Base-by-base conservation (phyloP, 2,888 invertebrate genomes). In the Allolobophora icterica region DNA sequence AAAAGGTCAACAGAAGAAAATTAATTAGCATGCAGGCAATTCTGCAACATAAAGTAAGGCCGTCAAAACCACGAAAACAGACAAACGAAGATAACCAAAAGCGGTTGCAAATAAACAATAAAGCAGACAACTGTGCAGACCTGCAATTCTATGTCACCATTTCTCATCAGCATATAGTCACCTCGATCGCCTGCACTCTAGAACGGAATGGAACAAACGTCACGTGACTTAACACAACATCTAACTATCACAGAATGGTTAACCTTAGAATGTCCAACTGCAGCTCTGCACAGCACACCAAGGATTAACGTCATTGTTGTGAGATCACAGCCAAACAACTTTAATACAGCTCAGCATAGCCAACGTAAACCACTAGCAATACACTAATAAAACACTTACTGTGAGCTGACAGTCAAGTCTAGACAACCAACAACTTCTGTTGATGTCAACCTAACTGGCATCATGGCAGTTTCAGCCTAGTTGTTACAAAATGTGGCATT, bases 101-200 rank as follows among this genome's bases (percentile, higher is more conserved):
- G 52, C n/a, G n/a, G 71, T 17, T 8, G 71, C 30, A 71, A 71
- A 71, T 71, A 71, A 71, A 71, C 71, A 71, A 71, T n/a, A 71
- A 71, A n/a, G n/a, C 71, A 71, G n/a, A 71, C 71, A 71, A n/a
- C 71, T 30, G 71, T 87, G 87, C 87, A 87, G 87, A 89, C 89
- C 89, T 89, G 89, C 89, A 89, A 42, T 89, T 52, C 89, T 24
- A 89, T 52, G 52, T 89, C 89, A 89, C 52, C 89, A 89, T 89
- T 52, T 30, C 89, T 33, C 42, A 89, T 42, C 89, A 89, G 89
- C 33, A 52, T 21, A 89, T 45, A 45, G 1, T 19, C 89, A 89
- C 33, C 38, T 42, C 89, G 42, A 19, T 38, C 89, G 19, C 33
- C 42, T 89, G 19, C 89, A 42, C 33, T 33, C 89, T 87, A 87